Evolutionary conservation across 2,888 invertebrate species (phyloP), one percentile per base, ranked within the genome.

Genomic region (Ormyrus rosae): DNA sequence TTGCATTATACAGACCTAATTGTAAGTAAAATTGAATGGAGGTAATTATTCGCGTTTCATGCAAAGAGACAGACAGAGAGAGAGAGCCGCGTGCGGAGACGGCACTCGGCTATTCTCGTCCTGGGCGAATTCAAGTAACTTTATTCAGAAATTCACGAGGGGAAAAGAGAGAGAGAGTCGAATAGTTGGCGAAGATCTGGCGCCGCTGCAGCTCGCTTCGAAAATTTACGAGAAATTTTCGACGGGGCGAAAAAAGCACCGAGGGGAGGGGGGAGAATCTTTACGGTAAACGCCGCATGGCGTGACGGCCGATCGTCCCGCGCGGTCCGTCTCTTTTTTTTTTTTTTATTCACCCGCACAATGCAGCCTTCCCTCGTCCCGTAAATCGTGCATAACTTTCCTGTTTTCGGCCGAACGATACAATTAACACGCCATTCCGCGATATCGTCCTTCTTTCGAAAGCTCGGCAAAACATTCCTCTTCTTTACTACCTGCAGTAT

Each of bases 231-330:
- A 53, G 64, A 13, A 56, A 51, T 46, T 51, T 6, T 13, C 13
- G 19, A 6, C 9, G 11, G 53, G 11, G 65, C 19, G 11, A 60
- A 58, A 58, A 9, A 60, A 45, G 19, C 74, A 51, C 45, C 67
- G n/a, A n/a, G n/a, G n/a, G n/a, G 19, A 19, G 19, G 19, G 7
- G 50, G 50, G 61, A 10, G 55, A 60, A 11, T 65, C 67, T 67
- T 72, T 67, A 72, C 67, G 74, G 48, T 72, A 78, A 34, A 63
- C 51, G 67, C 67, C 55, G 46, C 50, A 72, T 78, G 67, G 72
- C 60, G 67, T 78, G 78, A 72, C 72, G 63, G 48, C 60, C 45
- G 72, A 78, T 72, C 67, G 48, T 78, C 72, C 34, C 34, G 34
- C 34, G 34, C 34, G 34, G 34, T 2, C 34, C 34, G 13, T 53